Evolutionary conservation across 2,888 invertebrate species (phyloP).

Genomic region (Mesorhabditis belari): DNA sequence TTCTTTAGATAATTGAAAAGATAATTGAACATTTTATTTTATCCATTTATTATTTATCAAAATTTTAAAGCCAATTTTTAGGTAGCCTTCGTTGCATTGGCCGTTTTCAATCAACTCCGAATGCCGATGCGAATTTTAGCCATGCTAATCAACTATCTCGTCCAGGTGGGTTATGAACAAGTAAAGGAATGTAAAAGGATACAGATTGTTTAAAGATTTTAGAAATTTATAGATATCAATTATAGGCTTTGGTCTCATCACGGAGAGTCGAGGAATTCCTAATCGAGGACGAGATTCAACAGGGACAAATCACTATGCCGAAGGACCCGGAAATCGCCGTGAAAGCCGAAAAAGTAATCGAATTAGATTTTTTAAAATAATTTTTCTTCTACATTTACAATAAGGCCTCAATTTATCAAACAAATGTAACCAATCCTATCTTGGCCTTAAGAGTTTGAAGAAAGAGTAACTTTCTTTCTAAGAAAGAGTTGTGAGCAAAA

Average conservation of each 20-base stretch:
- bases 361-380: neutral
- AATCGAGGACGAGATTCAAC: neutral
- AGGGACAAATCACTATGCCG: neutral
- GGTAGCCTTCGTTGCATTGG: constrained; percentile 34
- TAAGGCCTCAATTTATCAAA: too few relatives aligned
- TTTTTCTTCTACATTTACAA: too few relatives aligned
- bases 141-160: constrained; percentile 38
- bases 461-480: too few relatives aligned
- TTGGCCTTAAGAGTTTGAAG: too few relatives aligned
- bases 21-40: too few relatives aligned
- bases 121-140: constrained; percentile 44
- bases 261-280: constrained; percentile 63
- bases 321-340: neutral
- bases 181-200: neutral
- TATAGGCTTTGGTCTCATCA: constrained; percentile 79
- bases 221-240: too few relatives aligned
- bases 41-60: too few relatives aligned
- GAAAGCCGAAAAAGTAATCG: neutral
- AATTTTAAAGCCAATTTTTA: neutral
- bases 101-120: constrained; percentile 38
- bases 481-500: too few relatives aligned
- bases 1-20: neutral
- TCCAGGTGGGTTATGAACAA: constrained; percentile 20
- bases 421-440: too few relatives aligned
- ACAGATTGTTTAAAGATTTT: too few relatives aligned